Evolutionary conservation across 2,113 vertebrate genomes (phyloP), one percentile per base, ranked within the genome.

Genomic region (Plectropomus leopardus): DNA sequence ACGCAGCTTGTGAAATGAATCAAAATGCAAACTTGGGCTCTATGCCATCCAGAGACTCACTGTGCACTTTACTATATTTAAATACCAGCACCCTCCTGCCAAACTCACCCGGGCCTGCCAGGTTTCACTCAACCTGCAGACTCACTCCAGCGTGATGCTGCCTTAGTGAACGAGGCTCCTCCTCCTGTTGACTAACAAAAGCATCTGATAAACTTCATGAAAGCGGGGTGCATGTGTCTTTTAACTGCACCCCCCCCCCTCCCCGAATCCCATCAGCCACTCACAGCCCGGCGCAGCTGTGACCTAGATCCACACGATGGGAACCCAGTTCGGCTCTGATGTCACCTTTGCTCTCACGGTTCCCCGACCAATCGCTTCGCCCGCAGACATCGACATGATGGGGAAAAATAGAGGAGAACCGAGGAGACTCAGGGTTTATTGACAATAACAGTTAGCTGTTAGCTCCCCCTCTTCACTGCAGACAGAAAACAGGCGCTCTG

Each of bases 291-390:
- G 15, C 4, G 81, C 77, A 86, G 83, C 85, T 85, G 83, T 89
- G 88, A 90, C 86, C 88, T 78, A 90, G 61, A 81, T 90, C 86
- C 16, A 13, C 40, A 36, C 23, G 45, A 67, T 83, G 84, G 89
- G 86, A 91, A 87, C 65, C 32, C 15, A 0, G 44, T 6, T 44
- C 24, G 13, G 53, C 75, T 87, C 72, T 84, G 78, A 87, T 83
- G 87, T 86, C 89, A 87, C 86, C 80, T 76, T 36, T 63, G 74
- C 83, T 91, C 89, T 86, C 89, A 91, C 71, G 72, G 64, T 78
- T 51, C 71, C 15, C 50, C 48, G 4, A 36, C 88, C 85, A 90
- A 90, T 85, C 64, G 15, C 44, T 11, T 68, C 2, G 8, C 72
- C 47, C n/a, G 10, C 44, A 67, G 68, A 65, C 86, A 72, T 68